Conservation (phyloP, 2,113 vertebrate genomes). For the Aptenodytes patagonicus region DNA sequence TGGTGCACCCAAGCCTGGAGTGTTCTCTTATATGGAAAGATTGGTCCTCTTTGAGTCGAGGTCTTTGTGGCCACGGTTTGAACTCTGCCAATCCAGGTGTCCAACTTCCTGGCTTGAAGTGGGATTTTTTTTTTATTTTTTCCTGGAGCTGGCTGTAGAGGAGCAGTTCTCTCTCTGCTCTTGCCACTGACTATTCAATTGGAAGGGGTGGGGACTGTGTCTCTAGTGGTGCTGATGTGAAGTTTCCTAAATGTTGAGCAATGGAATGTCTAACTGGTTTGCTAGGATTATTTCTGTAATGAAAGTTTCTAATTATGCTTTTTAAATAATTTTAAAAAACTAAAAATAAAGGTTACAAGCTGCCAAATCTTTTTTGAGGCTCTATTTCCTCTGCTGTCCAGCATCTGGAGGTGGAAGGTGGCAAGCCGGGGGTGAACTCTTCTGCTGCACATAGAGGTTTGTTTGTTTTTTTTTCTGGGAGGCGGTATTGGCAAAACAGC, state of each 20-base stretch:
- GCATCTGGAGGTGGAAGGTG: conserved; percentile 37
- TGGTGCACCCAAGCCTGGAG: conserved; percentile 52
- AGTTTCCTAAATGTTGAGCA: conserved; percentile 69
- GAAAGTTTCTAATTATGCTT: conserved; percentile 84
- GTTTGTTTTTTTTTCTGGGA: not conserved
- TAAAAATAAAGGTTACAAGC: conserved; percentile 85
- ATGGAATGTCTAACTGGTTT: conserved; percentile 79
- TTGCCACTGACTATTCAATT: conserved; percentile 10
- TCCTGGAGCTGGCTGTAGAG: conserved; percentile 1
- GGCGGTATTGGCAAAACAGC: not conserved
- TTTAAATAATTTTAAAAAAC: conserved; percentile 79
- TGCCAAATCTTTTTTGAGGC: conserved; percentile 67
- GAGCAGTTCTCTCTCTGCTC: conserved; percentile 23
- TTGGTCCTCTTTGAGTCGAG: conserved; percentile 10
- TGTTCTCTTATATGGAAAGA: conserved; percentile 35
- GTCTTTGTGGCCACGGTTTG: not conserved
- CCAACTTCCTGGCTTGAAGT: not conserved
- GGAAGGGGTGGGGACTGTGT: conserved; percentile 36
- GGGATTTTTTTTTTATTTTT: not conserved
- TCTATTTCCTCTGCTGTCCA: conserved; percentile 63
- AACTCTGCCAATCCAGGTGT: not conserved
- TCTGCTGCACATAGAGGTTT: not conserved
- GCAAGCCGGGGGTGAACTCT: not conserved
- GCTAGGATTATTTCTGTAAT: conserved; percentile 83
- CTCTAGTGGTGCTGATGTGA: conserved; percentile 73